These are phyloP conservation scores for Trichosurus vulpecula DNA, from an alignment of 2,797 vertebrate species.

Conservation along the genomic window DNA sequence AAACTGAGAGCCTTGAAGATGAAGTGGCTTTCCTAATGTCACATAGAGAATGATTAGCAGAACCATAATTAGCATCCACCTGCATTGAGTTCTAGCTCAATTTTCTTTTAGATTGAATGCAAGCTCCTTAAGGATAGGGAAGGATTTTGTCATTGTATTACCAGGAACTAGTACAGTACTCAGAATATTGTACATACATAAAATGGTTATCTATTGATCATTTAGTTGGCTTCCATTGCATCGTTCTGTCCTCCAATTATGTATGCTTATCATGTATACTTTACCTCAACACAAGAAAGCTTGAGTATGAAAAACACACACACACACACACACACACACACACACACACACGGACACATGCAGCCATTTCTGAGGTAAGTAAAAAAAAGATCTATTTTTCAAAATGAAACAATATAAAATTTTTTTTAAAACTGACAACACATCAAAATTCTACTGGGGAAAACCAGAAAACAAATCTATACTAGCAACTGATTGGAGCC, in stretches of 20 bases:
- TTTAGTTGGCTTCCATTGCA: not conserved
- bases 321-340: not conserved
- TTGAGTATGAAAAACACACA: not conserved
- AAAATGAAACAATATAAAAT: conserved; percentile 40
- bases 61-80: not conserved
- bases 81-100: not conserved
- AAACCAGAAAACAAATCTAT: conserved; percentile 32
- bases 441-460: conserved; percentile 50
- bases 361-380: conserved; percentile 36
- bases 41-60: not conserved
- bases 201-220: not conserved
- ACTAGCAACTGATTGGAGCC: conserved; percentile 55
- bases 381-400: conserved; percentile 54
- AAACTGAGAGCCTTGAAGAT: not conserved
- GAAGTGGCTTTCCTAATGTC: not conserved
- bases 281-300: not conserved
- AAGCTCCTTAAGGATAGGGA: not conserved
- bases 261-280: not conserved
- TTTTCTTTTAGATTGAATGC: not conserved
- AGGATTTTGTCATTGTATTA: not conserved
- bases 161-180: not conserved
- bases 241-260: not conserved
- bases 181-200: not conserved
- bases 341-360: not conserved
- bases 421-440: conserved; percentile 56